phyloP scores from a whole-genome alignment of 1,140 invertebrate genomes.

The Anthonomus grandis region DNA sequence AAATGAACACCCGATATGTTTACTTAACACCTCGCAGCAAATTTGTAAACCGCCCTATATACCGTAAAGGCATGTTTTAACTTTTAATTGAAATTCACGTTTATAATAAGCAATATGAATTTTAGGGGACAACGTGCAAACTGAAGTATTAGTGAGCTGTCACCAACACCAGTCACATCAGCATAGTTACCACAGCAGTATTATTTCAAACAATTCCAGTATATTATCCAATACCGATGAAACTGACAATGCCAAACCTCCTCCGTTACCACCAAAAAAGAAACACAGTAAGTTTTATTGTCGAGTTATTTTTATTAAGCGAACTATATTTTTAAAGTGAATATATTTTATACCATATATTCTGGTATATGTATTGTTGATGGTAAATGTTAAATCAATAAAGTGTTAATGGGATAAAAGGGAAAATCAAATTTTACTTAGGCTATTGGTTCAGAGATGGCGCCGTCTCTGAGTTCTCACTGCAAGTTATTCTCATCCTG shows the following conservation, averaged over 20 bases:
- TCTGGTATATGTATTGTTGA: not conserved
- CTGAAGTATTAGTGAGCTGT: conserved; percentile 56
- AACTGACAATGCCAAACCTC: conserved; percentile 65
- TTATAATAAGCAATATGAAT: not conserved
- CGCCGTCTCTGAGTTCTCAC: not conserved
- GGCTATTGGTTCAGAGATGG: too few relatives aligned
- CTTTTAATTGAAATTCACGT: not conserved
- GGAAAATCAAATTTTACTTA: not conserved
- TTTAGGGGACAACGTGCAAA: conserved; percentile 27
- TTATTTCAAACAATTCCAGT: conserved; percentile 6
- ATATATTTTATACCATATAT: too few relatives aligned
- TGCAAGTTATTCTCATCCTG: not conserved
- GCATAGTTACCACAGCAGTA: not conserved
- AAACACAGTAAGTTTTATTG: conserved; percentile 92
- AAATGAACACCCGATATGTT: too few relatives aligned
- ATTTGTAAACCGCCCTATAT: too few relatives aligned
- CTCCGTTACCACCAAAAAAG: conserved; percentile 86
- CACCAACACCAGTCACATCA: conserved; percentile 51
- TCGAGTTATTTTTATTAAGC: not conserved
- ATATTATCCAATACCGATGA: conserved; percentile 1
- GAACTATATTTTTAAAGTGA: too few relatives aligned
- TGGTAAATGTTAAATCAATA: not conserved
- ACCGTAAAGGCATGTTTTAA: not conserved
- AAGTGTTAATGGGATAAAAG: not conserved
- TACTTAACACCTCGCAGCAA: too few relatives aligned